These are phyloP conservation scores for Calypte anna DNA, from an alignment of 2,113 vertebrate genomes.

Conservation along the genomic window DNA sequence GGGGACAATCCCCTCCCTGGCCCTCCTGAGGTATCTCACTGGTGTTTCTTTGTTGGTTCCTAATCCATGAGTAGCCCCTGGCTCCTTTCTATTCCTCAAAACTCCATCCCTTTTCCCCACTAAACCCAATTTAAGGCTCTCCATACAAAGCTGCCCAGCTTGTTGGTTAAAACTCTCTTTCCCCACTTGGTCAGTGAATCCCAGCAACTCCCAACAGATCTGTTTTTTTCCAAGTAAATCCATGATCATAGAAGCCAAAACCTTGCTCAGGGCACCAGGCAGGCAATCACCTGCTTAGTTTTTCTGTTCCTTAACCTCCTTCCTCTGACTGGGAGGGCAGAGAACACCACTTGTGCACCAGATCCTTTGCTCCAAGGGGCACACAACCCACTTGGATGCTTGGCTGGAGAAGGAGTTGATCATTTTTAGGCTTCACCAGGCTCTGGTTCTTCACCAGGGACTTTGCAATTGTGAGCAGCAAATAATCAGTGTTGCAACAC, in stretches of 20 bases:
- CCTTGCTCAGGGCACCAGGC: neutral
- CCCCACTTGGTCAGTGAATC: neutral
- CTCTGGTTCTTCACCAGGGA: neutral
- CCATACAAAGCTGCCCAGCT: neutral
- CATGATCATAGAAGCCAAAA: neutral
- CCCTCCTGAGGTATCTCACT: neutral
- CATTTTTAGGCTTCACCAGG: neutral
- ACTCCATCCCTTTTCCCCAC: neutral
- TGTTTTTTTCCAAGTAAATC: neutral
- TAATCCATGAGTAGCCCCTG: neutral
- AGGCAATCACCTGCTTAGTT: neutral
- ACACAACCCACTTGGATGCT: too few relatives aligned
- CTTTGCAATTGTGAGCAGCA: fast-evolving
- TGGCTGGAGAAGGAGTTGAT: neutral
- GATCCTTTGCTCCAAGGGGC: neutral
- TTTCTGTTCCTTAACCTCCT: neutral
- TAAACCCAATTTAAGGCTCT: neutral
- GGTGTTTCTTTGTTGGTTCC: neutral
- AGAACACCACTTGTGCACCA: neutral
- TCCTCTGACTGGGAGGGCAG: neutral
- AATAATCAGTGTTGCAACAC: neutral
- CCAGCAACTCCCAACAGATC: neutral
- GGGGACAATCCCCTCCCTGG: too few relatives aligned
- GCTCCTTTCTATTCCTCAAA: neutral
- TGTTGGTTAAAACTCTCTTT: neutral